Percentiles rank a stretch among this genome's conserved stretches.
These are phyloP conservation scores for Entelurus aequoreus DNA, from an alignment of 2,113 vertebrate species.

Conservation along the genomic window DNA sequence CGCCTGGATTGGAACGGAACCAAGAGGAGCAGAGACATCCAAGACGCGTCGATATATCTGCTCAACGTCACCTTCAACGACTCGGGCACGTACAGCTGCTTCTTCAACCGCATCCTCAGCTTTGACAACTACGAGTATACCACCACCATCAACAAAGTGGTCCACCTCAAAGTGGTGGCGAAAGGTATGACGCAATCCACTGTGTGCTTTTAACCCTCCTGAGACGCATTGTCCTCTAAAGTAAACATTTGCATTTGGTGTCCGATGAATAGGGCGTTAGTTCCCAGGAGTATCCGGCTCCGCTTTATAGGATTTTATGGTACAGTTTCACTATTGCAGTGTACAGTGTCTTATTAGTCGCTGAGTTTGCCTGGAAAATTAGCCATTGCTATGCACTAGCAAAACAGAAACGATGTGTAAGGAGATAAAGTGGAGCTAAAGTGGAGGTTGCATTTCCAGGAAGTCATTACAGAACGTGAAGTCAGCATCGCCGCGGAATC, in stretches of 20 bases:
- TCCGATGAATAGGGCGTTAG: too few species aligned
- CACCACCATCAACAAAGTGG: conserved; percentile 69
- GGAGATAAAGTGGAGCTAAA: not conserved
- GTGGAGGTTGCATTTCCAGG: not conserved
- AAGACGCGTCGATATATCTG: conserved; percentile 82
- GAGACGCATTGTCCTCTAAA: too few species aligned
- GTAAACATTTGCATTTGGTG: not conserved
- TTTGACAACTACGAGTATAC: conserved; percentile 70
- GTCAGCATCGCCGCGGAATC: not conserved
- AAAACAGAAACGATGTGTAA: not conserved
- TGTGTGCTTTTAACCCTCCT: not conserved
- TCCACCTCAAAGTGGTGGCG: conserved; percentile 77
- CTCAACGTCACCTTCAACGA: conserved; percentile 83
- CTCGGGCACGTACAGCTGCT: conserved; percentile 78
- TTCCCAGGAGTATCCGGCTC: too few species aligned
- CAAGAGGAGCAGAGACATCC: conserved; percentile 76
- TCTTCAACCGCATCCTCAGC: conserved; percentile 77
- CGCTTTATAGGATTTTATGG: too few species aligned
- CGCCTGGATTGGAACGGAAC: conserved; percentile 81
- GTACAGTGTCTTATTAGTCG: too few species aligned
- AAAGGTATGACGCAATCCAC: conserved; percentile 67
- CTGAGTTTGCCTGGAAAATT: too few species aligned
- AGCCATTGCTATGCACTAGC: too few species aligned
- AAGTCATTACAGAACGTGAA: not conserved
- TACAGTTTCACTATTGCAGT: too few species aligned